phyloP scores from a whole-genome alignment of 2,113 vertebrate species.

The Symphodus melops region DNA sequence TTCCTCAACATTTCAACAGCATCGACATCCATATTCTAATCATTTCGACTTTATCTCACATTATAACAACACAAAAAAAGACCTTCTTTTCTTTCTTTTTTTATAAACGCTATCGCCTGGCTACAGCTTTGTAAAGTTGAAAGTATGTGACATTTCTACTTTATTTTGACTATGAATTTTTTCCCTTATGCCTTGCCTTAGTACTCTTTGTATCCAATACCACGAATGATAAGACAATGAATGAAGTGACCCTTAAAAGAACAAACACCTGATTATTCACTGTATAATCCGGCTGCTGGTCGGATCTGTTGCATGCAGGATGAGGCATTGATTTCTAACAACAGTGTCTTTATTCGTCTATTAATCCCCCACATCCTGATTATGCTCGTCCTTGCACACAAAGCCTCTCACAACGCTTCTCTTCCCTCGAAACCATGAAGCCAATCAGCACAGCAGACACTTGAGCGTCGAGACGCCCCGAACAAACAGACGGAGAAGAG shows the following conservation, averaged over 20 bases:
- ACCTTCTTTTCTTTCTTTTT: no score
- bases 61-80: no score
- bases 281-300: slow-evolving; percentile 1
- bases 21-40: no score
- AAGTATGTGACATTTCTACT: no score
- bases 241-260: slow-evolving; percentile 13
- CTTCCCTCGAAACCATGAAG: slow-evolving; percentile 4
- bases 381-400: slow-evolving; percentile 5
- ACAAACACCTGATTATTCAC: slow-evolving; percentile 34
- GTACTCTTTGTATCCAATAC: no score
- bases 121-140: no score
- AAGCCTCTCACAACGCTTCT: not conserved
- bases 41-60: no score
- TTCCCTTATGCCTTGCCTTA: no score
- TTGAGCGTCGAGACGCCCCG: slow-evolving; percentile 28
- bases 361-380: slow-evolving; percentile 14
- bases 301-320: slow-evolving; percentile 29
- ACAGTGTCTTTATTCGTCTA: slow-evolving; percentile 39
- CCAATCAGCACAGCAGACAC: slow-evolving; percentile 20
- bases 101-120: no score
- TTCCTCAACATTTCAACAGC: no score
- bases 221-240: not conserved
- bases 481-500: slow-evolving; percentile 12
- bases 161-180: no score
- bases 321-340: slow-evolving; percentile 51